Evolutionary conservation across 2,888 invertebrate genomes (phyloP).

Genomic region (Acleris sparsana): DNA sequence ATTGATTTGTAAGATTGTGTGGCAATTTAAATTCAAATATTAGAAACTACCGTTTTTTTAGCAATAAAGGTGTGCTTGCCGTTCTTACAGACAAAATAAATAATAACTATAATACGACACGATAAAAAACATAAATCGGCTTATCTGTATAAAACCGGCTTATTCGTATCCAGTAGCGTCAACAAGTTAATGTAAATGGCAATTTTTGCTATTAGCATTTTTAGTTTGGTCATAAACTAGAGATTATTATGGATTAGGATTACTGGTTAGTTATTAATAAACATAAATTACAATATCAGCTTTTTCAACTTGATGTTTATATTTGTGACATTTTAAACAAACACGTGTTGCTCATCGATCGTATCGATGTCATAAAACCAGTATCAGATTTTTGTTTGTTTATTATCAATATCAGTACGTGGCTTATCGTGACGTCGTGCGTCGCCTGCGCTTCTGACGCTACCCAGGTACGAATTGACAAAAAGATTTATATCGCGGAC

Average conservation of each 20-base stretch:
- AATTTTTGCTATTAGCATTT: slow-evolving; percentile 23
- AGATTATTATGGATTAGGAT: slow-evolving; percentile 7
- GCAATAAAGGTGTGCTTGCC: slow-evolving; percentile 62
- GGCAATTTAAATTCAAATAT: slow-evolving; percentile 58
- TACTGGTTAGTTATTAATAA: neutral
- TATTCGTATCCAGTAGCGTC: slow-evolving; percentile 68
- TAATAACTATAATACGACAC: slow-evolving; percentile 68
- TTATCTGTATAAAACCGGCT: slow-evolving; percentile 82
- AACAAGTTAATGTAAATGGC: slow-evolving; percentile 46
- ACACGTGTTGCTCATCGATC: no score
- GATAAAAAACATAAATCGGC: slow-evolving; percentile 82
- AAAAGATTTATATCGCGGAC: slow-evolving; percentile 77
- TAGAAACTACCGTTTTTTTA: slow-evolving; percentile 61
- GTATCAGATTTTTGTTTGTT: no score
- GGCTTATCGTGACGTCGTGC: neutral
- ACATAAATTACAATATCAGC: no score
- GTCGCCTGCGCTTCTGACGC: slow-evolving; percentile 48
- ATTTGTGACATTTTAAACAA: no score
- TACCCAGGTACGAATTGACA: slow-evolving; percentile 79
- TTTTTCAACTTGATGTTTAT: no score
- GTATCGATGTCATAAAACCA: no score
- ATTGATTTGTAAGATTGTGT: slow-evolving; percentile 22
- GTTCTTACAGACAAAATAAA: slow-evolving; percentile 65
- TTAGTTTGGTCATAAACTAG: slow-evolving; percentile 4
- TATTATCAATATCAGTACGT: no score